These are phyloP conservation scores for Aulostomus chinensis DNA, from an alignment of 2,797 vertebrate species.

Conservation along the genomic window DNA sequence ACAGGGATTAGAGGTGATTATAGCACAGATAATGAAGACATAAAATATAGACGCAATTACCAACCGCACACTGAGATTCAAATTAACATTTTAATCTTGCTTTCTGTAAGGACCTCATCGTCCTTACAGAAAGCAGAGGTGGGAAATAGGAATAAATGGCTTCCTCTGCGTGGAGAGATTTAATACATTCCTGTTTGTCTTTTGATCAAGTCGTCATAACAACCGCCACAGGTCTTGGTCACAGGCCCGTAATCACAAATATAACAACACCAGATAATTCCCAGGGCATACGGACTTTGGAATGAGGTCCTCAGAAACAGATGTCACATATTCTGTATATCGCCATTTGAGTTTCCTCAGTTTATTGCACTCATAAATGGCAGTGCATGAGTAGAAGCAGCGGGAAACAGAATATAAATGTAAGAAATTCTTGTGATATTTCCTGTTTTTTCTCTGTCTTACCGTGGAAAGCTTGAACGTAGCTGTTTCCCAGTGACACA, in stretches of 20 bases:
- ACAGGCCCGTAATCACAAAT: constrained; percentile 17
- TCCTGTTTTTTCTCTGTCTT: constrained; percentile 35
- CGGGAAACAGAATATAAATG: no score
- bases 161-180: neutral
- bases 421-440: neutral
- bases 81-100: constrained; percentile 4
- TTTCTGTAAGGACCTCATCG: neutral
- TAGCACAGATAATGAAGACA: neutral
- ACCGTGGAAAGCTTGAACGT: constrained; percentile 89
- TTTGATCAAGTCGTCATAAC: constrained; percentile 6
- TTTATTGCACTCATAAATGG: constrained; percentile 33
- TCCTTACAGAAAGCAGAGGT: neutral
- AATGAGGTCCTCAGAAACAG: constrained; percentile 13
- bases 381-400: neutral
- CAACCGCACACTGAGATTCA: neutral
- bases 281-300: constrained; percentile 54
- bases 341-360: constrained; percentile 4
- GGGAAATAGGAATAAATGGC: neutral
- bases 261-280: constrained; percentile 22
- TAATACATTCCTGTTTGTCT: constrained; percentile 7
- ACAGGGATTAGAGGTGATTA: constrained; percentile 7
- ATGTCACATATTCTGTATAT: neutral
- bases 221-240: constrained; percentile 2
- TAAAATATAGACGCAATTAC: constrained; percentile 1
- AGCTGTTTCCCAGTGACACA: constrained; percentile 90